phyloP scores from a whole-genome alignment of 2,888 invertebrate genomes.

The Euzophera pinguis region DNA sequence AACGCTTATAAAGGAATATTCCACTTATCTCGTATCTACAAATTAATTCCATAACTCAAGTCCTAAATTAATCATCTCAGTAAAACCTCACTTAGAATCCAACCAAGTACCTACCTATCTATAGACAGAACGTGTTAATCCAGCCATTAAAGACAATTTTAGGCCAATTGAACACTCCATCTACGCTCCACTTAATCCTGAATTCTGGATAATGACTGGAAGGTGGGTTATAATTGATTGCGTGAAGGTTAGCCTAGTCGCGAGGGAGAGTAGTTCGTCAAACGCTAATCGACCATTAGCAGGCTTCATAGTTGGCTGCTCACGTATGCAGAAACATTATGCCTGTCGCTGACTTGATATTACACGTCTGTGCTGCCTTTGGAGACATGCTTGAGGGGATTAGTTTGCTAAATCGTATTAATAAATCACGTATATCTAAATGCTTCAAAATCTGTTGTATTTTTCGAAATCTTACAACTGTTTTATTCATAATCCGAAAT shows the following conservation, averaged over 20 bases:
- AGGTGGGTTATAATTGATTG: constrained; percentile 10
- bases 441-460: no score
- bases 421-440: no score
- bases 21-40: no score
- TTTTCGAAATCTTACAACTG: no score
- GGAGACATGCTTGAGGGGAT: neutral
- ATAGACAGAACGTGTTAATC: neutral
- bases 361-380: constrained; percentile 12
- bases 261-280: constrained; percentile 12
- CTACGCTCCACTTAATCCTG: neutral
- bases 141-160: constrained; percentile 5
- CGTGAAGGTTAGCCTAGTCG: constrained; percentile 1
- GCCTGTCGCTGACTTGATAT: constrained; percentile 17
- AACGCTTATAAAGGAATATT: no score
- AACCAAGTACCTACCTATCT: neutral
- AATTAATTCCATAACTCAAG: no score
- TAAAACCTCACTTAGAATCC: neutral
- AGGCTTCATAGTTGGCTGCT: constrained; percentile 17
- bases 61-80: neutral
- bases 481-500: no score
- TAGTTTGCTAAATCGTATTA: no score
- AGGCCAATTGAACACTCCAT: constrained; percentile 4
- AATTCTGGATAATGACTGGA: constrained; percentile 5
- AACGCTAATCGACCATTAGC: constrained; percentile 25
- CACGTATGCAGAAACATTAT: constrained; percentile 24